Conservation (phyloP, 2,113 vertebrate genomes). For the Cisticola juncidis region DNA sequence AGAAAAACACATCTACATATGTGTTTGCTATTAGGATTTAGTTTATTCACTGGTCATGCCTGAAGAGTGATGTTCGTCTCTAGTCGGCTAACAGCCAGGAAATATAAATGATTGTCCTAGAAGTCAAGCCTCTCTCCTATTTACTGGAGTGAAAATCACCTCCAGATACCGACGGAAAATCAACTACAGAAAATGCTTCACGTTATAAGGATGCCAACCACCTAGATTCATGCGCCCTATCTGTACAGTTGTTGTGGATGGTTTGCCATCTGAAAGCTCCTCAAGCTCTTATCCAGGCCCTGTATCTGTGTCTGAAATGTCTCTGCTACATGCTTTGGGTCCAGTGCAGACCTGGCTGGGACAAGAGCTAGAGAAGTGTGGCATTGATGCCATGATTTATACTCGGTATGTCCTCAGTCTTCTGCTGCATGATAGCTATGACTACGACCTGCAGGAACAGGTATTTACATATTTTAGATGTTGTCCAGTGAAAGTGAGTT, state of each 20-base stretch:
- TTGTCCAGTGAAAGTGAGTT: constrained; percentile 49
- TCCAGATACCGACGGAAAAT: constrained; percentile 78
- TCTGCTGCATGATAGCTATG: constrained; percentile 97
- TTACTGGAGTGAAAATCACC: constrained; percentile 87
- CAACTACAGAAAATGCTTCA: constrained; percentile 82
- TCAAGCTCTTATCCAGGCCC: constrained; percentile 84
- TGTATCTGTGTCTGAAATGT: constrained; percentile 91
- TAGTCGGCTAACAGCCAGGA: constrained; percentile 81
- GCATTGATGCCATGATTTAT: constrained; percentile 99
- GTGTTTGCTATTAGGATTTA: constrained; percentile 82
- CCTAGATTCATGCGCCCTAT: constrained; percentile 94
- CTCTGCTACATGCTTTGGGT: constrained; percentile 95
- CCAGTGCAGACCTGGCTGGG: constrained; percentile 99
- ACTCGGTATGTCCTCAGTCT: constrained; percentile 98
- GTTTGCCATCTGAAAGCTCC: constrained; percentile 90
- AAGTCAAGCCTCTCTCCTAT: constrained; percentile 80
- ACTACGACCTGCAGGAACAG: constrained; percentile 99
- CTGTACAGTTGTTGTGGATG: constrained; percentile 89
- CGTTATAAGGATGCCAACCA: constrained; percentile 84
- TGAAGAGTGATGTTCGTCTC: constrained; percentile 82
- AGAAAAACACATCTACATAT: constrained; percentile 75
- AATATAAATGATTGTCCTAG: constrained; percentile 84
- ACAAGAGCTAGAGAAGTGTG: constrained; percentile 99
- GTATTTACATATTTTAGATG: constrained; percentile 71
- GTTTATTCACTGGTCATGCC: constrained; percentile 83